Percentiles rank a stretch among this genome's conserved stretches.
phyloP scores from a whole-genome alignment of 2,888 invertebrate genomes.

The Atethmia centrago region DNA sequence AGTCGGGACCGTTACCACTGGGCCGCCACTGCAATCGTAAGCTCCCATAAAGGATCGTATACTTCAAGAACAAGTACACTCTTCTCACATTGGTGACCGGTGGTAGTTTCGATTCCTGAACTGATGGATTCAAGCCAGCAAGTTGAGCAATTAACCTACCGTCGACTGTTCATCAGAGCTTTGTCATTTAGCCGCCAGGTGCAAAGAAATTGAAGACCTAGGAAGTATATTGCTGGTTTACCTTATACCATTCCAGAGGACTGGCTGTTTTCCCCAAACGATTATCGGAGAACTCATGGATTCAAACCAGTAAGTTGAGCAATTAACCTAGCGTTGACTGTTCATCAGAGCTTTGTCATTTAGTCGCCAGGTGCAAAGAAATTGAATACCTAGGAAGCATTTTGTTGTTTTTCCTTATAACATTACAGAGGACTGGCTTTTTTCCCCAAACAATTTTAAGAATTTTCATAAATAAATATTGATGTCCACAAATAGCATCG shows the following conservation, averaged over 20 bases:
- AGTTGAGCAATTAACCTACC: not conserved
- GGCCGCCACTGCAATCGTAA: too few relatives aligned
- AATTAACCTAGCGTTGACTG: not conserved
- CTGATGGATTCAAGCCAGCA: not conserved
- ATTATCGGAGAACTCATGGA: not conserved
- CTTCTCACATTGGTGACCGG: not conserved
- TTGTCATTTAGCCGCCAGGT: not conserved
- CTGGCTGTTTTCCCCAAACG: not conserved
- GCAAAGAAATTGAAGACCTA: not conserved
- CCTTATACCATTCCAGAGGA: not conserved
- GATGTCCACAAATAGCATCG: not conserved
- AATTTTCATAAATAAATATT: conserved; percentile 2
- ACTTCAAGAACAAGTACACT: not conserved
- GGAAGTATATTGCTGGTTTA: not conserved
- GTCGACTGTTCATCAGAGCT: not conserved
- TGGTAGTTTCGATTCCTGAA: not conserved
- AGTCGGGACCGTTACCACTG: too few relatives aligned
- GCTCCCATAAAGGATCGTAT: too few relatives aligned
- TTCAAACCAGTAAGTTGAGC: not conserved
- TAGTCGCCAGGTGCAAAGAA: not conserved
- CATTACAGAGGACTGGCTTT: not conserved
- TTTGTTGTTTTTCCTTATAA: not conserved
- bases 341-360: not conserved
- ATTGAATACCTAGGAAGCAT: not conserved
- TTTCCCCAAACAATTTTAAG: not conserved